phyloP scores from a whole-genome alignment of 2,797 vertebrate genomes.

The Oreochromis mossambicus region DNA sequence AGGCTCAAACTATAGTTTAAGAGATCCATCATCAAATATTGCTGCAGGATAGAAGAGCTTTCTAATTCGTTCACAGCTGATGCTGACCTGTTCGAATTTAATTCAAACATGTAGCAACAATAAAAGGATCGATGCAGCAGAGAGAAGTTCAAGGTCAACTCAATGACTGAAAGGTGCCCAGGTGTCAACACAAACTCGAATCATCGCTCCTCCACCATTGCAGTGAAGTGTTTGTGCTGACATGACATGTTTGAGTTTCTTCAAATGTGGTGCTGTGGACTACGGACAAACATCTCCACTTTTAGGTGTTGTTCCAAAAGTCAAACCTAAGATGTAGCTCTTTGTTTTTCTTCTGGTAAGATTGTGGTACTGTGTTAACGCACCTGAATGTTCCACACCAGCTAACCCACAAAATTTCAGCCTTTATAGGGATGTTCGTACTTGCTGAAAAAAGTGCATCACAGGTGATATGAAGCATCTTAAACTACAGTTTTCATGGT shows the following conservation, averaged over 20 bases:
- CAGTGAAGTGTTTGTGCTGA: background rate
- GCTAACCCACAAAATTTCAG: background rate
- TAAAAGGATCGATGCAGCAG: background rate
- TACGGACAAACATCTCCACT: accelerated
- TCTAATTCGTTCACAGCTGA: background rate
- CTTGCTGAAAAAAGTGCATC: background rate
- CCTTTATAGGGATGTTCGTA: background rate
- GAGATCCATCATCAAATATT: background rate
- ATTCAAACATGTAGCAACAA: background rate
- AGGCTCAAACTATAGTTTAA: background rate
- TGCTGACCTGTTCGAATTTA: accelerated
- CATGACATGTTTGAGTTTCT: background rate
- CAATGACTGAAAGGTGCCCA: background rate
- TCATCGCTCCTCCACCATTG: accelerated
- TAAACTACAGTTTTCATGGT: background rate
- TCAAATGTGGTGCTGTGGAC: background rate
- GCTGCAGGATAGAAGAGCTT: background rate
- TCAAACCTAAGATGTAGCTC: background rate
- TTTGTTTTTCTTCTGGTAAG: background rate
- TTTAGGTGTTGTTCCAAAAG: background rate
- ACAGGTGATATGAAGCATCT: background rate
- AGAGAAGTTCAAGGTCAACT: background rate
- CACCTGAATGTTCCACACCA: background rate
- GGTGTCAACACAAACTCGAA: accelerated
- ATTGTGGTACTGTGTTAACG: background rate